phyloP scores from a whole-genome alignment of 2,888 invertebrate genomes.

The Drosophila phalerata region DNA sequence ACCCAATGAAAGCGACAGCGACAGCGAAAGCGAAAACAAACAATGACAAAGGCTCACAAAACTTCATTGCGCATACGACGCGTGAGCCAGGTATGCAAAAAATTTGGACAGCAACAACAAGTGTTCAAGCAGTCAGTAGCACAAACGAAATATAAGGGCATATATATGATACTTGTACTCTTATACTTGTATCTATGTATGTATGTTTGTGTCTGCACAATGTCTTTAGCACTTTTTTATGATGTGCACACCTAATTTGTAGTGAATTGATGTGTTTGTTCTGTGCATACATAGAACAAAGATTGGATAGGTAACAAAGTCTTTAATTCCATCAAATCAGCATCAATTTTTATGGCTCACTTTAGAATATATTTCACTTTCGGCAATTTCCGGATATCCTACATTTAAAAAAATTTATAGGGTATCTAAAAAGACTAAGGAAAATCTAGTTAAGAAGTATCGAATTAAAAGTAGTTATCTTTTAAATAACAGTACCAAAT shows the following conservation, averaged over 20 bases:
- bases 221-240: conserved; percentile 22
- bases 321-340: conserved; percentile 1
- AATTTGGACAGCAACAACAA: conserved; percentile 7
- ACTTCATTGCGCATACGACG: conserved; percentile 57
- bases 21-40: conserved; percentile 15
- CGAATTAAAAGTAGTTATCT: no score
- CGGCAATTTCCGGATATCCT: neutral
- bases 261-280: conserved; percentile 9
- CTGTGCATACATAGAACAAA: neutral
- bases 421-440: neutral
- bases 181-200: neutral
- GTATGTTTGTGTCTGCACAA: conserved; percentile 5
- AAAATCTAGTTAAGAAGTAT: no score
- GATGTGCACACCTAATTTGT: conserved; percentile 11
- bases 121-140: neutral
- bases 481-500: no score
- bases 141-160: conserved; percentile 7
- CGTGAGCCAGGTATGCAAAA: conserved; percentile 11
- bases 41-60: conserved; percentile 42
- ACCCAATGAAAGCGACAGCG: no score
- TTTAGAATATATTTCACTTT: neutral
- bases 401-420: conserved; percentile 7
- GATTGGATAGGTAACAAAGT: neutral
- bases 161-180: neutral
- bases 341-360: conserved; percentile 1